These are phyloP conservation scores for Watsonalla binaria DNA, from an alignment of 2,888 invertebrate genomes.

Conservation along the genomic window DNA sequence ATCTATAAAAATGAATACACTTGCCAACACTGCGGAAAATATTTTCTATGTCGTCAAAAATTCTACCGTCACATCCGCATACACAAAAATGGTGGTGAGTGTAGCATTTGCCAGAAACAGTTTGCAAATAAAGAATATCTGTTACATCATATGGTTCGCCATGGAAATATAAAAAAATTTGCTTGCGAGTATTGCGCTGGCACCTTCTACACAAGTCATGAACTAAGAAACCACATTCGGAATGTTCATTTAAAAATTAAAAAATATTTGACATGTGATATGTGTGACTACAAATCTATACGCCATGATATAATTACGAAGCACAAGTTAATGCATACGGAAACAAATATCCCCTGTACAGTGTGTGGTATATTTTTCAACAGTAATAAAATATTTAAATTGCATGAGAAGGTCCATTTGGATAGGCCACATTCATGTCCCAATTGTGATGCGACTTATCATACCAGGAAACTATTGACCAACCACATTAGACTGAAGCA, in stretches of 20 bases:
- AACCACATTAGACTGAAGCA: constrained; percentile 29
- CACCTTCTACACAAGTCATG: constrained; percentile 47
- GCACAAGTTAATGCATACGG: constrained; percentile 45
- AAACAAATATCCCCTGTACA: constrained; percentile 41
- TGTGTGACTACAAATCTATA: constrained; percentile 43
- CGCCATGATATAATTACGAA: constrained; percentile 27
- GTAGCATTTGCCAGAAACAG: constrained; percentile 41
- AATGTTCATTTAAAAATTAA: constrained; percentile 36
- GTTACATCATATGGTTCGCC: constrained; percentile 46
- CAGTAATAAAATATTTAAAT: constrained; percentile 32
- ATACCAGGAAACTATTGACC: constrained; percentile 28
- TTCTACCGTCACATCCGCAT: constrained; percentile 44
- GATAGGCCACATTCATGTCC: constrained; percentile 46
- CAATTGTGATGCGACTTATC: constrained; percentile 45
- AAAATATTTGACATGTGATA: constrained; percentile 38
- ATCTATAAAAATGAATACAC: constrained; percentile 38
- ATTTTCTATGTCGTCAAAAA: constrained; percentile 39
- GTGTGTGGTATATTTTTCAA: constrained; percentile 52
- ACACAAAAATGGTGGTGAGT: constrained; percentile 33
- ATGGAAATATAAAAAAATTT: constrained; percentile 44
- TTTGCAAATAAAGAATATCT: constrained; percentile 32
- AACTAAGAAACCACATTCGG: constrained; percentile 50
- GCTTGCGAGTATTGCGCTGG: constrained; percentile 57
- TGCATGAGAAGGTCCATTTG: constrained; percentile 48
- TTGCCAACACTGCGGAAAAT: constrained; percentile 58